Conservation (phyloP, 2,113 vertebrate species). For the Malurus cyaneus region DNA sequence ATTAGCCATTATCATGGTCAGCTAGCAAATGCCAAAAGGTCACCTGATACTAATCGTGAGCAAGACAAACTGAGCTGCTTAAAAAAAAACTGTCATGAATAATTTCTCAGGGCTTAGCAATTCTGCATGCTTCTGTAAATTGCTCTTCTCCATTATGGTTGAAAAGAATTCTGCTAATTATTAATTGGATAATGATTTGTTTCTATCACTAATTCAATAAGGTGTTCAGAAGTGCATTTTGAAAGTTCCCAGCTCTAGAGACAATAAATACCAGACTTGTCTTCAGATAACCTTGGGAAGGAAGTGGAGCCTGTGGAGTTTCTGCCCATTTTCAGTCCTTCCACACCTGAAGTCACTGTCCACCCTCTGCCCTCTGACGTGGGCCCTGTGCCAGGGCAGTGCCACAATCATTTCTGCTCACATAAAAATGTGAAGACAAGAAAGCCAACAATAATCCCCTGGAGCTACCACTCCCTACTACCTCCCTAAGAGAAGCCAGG, state of each 20-base stretch:
- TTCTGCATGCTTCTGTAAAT: slow-evolving; percentile 21
- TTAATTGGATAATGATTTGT: slow-evolving; percentile 67
- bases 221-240: slow-evolving; percentile 13
- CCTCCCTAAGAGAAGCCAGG: neutral
- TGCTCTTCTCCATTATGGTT: slow-evolving; percentile 18
- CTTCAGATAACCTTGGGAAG: neutral
- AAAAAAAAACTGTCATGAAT: neutral
- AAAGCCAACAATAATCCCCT: neutral
- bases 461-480: slow-evolving; percentile 2
- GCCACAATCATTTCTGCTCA: neutral
- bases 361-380: neutral
- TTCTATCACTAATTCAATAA: slow-evolving; percentile 55
- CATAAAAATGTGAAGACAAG: slow-evolving; percentile 4
- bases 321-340: neutral
- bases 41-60: slow-evolving; percentile 13
- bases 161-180: slow-evolving; percentile 53
- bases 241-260: slow-evolving; percentile 16
- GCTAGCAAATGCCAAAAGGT: slow-evolving; percentile 24
- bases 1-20: neutral
- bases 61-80: neutral
- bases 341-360: neutral
- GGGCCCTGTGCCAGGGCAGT: neutral
- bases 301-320: neutral
- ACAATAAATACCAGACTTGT: neutral
- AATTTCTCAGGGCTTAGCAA: slow-evolving; percentile 13